Conservation (phyloP, 2,888 invertebrate genomes). For the Thelaira solivaga region DNA sequence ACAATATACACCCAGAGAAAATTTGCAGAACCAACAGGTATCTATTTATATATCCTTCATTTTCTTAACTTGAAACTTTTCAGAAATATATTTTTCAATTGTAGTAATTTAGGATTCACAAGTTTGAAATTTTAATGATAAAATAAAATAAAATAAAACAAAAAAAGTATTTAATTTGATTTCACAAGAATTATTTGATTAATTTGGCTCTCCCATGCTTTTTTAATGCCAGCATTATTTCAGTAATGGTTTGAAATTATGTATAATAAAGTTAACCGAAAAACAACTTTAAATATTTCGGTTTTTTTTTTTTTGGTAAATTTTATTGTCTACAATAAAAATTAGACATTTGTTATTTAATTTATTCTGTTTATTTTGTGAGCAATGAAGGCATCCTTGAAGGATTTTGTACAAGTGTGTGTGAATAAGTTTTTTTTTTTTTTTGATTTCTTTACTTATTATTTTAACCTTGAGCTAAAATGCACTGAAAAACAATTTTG, state of each 20-base stretch:
- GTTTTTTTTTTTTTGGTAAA: background rate
- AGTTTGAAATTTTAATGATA: no score
- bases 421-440: background rate
- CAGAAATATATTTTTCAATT: no score
- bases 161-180: background rate
- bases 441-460: slow-evolving; percentile 1
- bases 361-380: slow-evolving; percentile 35
- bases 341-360: slow-evolving; percentile 58
- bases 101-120: no score
- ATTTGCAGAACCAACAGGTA: slow-evolving; percentile 74
- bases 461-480: slow-evolving; percentile 47
- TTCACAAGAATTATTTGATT: background rate
- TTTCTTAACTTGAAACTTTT: no score
- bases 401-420: slow-evolving; percentile 27
- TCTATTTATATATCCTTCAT: no score
- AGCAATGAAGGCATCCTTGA: slow-evolving; percentile 45
- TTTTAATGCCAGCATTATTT: background rate
- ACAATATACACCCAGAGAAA: slow-evolving; percentile 67
- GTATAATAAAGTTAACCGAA: background rate
- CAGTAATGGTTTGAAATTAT: background rate
- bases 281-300: slow-evolving; percentile 9
- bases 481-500: slow-evolving; percentile 33
- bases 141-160: no score
- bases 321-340: slow-evolving; percentile 55
- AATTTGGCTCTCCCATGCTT: background rate